Conservation (phyloP, 2,113 vertebrate genomes). For the Eleginops maclovinus region DNA sequence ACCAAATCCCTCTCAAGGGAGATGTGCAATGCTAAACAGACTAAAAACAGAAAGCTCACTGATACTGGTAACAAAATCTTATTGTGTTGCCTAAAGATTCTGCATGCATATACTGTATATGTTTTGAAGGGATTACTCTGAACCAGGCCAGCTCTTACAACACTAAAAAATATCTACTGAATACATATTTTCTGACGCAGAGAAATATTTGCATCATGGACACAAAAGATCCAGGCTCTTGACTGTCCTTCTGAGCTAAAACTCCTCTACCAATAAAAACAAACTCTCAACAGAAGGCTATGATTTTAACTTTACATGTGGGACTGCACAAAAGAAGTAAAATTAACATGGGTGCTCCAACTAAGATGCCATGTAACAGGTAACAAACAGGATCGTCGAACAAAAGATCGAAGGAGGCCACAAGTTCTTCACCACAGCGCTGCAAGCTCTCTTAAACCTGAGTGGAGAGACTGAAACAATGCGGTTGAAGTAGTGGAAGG, state of each 20-base stretch:
- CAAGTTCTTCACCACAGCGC: slow-evolving; percentile 40
- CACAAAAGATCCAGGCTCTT: slow-evolving; percentile 23
- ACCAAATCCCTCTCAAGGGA: too few species aligned
- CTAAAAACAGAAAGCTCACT: too few species aligned
- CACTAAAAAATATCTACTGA: slow-evolving; percentile 4
- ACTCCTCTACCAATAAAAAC: slow-evolving; percentile 22
- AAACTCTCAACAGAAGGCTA: slow-evolving; percentile 32
- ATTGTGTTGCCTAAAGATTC: too few species aligned
- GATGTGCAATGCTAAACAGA: too few species aligned
- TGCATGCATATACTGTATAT: too few species aligned
- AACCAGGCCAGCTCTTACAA: background rate
- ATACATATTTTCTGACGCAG: slow-evolving; percentile 3
- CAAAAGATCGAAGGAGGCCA: slow-evolving; percentile 67
- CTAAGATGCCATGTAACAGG: slow-evolving; percentile 7
- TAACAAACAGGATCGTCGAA: slow-evolving; percentile 50
- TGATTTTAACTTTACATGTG: slow-evolving; percentile 36
- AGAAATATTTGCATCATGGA: slow-evolving; percentile 15
- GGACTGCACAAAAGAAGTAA: slow-evolving; percentile 26
- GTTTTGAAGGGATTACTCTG: too few species aligned
- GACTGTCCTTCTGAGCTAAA: slow-evolving; percentile 14
- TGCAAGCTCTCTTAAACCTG: slow-evolving; percentile 60
- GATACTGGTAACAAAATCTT: too few species aligned
- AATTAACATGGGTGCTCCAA: slow-evolving; percentile 36
- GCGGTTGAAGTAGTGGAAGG: slow-evolving; percentile 66
- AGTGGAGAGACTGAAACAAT: slow-evolving; percentile 69